Evolutionary conservation across 2,113 vertebrate species (phyloP), one percentile per base, ranked within the genome.

Genomic region (Larimichthys crocea): DNA sequence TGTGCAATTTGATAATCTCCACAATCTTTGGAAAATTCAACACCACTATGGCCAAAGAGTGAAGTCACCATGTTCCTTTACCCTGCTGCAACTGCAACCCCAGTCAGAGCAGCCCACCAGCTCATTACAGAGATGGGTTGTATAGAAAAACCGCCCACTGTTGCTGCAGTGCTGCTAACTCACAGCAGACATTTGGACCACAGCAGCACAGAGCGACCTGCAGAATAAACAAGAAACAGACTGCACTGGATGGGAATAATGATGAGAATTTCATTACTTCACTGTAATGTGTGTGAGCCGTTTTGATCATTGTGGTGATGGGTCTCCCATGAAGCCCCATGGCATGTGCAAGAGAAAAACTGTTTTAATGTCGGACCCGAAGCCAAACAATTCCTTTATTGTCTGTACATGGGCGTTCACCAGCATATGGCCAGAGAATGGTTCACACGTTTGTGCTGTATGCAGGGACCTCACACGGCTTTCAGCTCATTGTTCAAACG

Each of bases 351-450:
- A 74, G 62, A 44, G 12, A 74, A 19, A 49, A 74, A 66, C 46
- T 3, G 12, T 76, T 67, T 80, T 31, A 73, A 76, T 52, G 66
- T 76, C 22, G 26, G 61, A 66, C 5, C 17, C 19, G 0, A 35
- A 79, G 53, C 53, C 64, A 81, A 81, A 88, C 80, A 84, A 76
- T 63, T 10, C 40, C 66, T 72, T 82, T 83, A 86, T 91, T 93
- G 88, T 89, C 62, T 86, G 24, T 57, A 67, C 57, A 26, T 82
- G 79, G 82, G 80, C 76, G 83, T 86, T 86, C 76, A 74, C 73
- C 76, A 75, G 75, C 65, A 70, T 64, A 76, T 48, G 65, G 75
- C 61, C 64, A n/a, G 66, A 71, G 73, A 52, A 79, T 26, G 72
- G 70, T 88, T 91, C 86, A 81, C 73, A 87, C 80, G 22, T 86